These are phyloP conservation scores for Cryptoblepharus egeriae DNA, from an alignment of 2,797 vertebrate species.

Conservation along the genomic window DNA sequence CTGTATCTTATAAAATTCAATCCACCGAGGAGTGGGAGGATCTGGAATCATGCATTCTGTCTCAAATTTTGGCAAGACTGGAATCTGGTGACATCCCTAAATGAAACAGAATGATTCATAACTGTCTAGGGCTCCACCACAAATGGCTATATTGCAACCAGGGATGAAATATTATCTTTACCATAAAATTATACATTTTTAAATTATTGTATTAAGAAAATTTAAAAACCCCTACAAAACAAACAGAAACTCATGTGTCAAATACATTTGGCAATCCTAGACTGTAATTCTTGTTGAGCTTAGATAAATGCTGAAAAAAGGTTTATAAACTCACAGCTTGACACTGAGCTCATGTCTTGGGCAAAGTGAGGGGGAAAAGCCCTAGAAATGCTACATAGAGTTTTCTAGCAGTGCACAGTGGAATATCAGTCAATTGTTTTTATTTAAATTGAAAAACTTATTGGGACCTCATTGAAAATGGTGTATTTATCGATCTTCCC, in stretches of 20 bases:
- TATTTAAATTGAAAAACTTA: conserved; percentile 71
- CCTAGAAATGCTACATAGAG: conserved; percentile 72
- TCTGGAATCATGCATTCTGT: too few species aligned
- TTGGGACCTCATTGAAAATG: conserved; percentile 70
- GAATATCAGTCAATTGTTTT: conserved; percentile 75
- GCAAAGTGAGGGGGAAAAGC: conserved; percentile 67
- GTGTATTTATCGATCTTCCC: conserved; percentile 59
- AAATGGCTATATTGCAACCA: conserved; percentile 51
- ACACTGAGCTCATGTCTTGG: conserved; percentile 72
- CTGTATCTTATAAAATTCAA: too few species aligned
- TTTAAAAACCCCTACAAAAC: not conserved
- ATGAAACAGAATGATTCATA: conserved; percentile 7
- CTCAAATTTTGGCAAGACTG: too few species aligned
- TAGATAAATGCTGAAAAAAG: conserved; percentile 76
- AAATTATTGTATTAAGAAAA: conserved; percentile 38
- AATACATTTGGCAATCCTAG: conserved; percentile 70
- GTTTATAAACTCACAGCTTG: conserved; percentile 79
- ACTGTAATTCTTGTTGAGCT: conserved; percentile 76
- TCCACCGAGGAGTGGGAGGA: too few species aligned
- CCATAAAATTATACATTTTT: conserved; percentile 64
- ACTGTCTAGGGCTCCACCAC: conserved; percentile 43
- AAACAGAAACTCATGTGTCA: conserved; percentile 50
- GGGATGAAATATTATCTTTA: conserved; percentile 45
- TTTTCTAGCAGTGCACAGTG: conserved; percentile 68
- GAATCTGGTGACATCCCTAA: not conserved